These are phyloP conservation scores for Nycticorax nycticorax DNA, from an alignment of 2,113 vertebrate species.

Conservation along the genomic window DNA sequence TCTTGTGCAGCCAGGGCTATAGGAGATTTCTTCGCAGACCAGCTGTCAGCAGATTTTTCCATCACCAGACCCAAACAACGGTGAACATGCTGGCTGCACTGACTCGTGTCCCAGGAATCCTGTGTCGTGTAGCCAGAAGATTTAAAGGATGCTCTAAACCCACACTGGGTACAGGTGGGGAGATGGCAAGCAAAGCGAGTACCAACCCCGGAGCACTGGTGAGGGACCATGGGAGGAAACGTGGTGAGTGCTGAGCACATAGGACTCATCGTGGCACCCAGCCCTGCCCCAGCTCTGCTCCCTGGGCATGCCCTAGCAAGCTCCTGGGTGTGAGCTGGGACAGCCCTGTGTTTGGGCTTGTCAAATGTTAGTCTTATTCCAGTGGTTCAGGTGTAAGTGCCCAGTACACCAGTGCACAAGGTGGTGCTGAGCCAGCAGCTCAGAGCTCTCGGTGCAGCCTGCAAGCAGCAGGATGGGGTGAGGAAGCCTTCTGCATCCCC, in stretches of 20 bases:
- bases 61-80: not conserved
- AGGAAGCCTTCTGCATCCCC: not conserved
- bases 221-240: not conserved
- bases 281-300: not conserved
- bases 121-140: not conserved
- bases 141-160: not conserved
- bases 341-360: not conserved
- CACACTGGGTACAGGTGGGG: not conserved
- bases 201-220: not conserved
- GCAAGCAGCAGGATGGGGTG: not conserved
- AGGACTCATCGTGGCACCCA: not conserved
- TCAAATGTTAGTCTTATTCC: not conserved
- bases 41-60: not conserved
- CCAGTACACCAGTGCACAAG: not conserved
- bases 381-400: not conserved
- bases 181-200: not conserved
- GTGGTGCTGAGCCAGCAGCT: not conserved
- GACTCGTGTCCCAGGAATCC: not conserved
- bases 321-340: not conserved
- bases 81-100: not conserved
- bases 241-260: accelerated
- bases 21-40: not conserved
- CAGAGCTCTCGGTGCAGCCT: not conserved
- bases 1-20: not conserved
- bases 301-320: not conserved